phyloP scores from a whole-genome alignment of 2,797 vertebrate genomes.

The Streptopelia turtur region DNA sequence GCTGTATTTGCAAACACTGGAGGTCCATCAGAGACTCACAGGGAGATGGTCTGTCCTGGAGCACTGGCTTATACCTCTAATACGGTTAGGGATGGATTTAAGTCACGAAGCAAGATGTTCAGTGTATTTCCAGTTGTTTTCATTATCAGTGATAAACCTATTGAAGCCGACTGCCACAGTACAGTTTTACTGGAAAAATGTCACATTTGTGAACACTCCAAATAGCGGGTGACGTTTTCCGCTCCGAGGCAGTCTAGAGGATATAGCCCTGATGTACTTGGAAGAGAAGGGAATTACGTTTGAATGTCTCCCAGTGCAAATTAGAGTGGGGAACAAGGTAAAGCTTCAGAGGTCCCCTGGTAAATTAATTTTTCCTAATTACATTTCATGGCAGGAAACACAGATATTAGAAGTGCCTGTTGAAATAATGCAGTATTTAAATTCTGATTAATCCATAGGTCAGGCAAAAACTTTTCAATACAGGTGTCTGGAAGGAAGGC shows the following conservation, averaged over 20 bases:
- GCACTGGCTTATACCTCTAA: conserved; percentile 39
- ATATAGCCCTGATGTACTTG: not conserved
- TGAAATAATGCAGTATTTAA: conserved; percentile 57
- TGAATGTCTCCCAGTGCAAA: not conserved
- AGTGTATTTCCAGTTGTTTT: conserved; percentile 52
- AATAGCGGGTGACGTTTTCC: not conserved
- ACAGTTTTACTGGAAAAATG: conserved; percentile 20
- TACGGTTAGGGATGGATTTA: not conserved
- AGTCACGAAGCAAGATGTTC: conserved; percentile 12
- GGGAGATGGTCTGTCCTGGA: conserved; percentile 54
- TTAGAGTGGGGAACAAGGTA: conserved; percentile 8
- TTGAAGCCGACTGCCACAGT: conserved; percentile 7
- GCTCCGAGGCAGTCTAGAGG: not conserved
- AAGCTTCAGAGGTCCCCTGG: conserved; percentile 29
- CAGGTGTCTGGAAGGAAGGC: not conserved
- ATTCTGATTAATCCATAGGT: conserved; percentile 50
- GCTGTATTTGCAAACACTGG: conserved; percentile 25
- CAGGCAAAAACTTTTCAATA: conserved; percentile 13
- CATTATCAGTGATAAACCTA: conserved; percentile 36
- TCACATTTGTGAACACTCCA: conserved; percentile 23
- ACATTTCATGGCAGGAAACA: conserved; percentile 53
- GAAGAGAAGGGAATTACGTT: not conserved
- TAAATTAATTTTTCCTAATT: conserved; percentile 58
- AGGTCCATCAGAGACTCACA: not conserved
- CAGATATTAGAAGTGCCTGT: conserved; percentile 38